A percentile compares a stretch with the other conserved stretches of the same genome.
phyloP scores from a whole-genome alignment of 2,113 vertebrate species.

The Elachura formosa region DNA sequence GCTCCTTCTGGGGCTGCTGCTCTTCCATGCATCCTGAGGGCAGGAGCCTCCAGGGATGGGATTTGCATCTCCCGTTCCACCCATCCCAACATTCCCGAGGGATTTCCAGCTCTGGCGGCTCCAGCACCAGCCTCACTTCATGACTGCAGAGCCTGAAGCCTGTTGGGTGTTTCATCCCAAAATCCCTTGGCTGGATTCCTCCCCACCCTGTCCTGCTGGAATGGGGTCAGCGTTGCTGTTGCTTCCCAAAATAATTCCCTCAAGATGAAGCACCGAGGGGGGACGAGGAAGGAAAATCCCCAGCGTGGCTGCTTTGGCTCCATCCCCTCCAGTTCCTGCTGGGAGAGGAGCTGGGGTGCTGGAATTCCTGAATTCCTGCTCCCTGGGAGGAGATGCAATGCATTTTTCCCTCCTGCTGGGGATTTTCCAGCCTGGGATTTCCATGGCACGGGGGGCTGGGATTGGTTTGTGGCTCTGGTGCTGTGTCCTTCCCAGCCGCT shows the following conservation, averaged over 20 bases:
- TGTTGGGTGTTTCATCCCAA: not conserved
- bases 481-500: not conserved
- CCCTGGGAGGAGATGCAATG: not conserved
- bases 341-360: not conserved
- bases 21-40: not conserved
- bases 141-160: not conserved
- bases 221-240: rapidly evolving
- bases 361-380: not conserved
- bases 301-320: rapidly evolving
- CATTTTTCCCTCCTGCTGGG: not conserved
- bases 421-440: not conserved
- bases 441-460: rapidly evolving
- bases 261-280: not conserved
- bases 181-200: not conserved
- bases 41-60: not conserved
- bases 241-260: not conserved
- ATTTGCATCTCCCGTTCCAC: not conserved
- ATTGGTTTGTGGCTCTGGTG: not conserved
- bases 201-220: not conserved
- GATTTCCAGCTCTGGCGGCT: not conserved
- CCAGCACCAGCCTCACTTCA: not conserved
- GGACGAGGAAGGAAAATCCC: not conserved
- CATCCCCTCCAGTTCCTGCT: not conserved
- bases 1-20: not conserved
- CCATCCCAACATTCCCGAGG: not conserved